These are phyloP conservation scores for Incurvaria masculella DNA, from an alignment of 2,888 invertebrate genomes.

Conservation along the genomic window DNA sequence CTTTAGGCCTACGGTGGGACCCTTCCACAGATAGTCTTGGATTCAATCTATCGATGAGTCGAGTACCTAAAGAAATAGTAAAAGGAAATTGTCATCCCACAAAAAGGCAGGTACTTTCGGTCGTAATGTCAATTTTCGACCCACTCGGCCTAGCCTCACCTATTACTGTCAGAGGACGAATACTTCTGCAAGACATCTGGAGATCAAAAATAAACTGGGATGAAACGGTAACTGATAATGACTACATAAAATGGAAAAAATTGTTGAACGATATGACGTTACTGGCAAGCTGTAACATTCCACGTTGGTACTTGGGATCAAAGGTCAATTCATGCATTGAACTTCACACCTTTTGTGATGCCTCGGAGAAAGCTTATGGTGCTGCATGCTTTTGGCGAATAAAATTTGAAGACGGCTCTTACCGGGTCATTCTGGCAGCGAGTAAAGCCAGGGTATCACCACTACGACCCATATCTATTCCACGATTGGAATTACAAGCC, in stretches of 20 bases:
- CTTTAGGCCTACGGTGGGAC: background rate
- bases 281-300: no score
- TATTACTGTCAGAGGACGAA: background rate
- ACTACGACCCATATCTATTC: no score
- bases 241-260: background rate
- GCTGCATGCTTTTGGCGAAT: no score
- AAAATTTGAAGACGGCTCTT: no score
- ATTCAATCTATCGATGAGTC: constrained; percentile 3
- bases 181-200: constrained; percentile 2
- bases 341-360: no score
- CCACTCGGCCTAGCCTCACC: background rate
- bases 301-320: no score
- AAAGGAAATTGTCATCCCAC: background rate
- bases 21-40: background rate
- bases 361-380: no score
- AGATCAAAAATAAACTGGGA: background rate
- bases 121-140: constrained; percentile 1
- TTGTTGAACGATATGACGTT: constrained; percentile 1
- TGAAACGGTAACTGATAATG: background rate
- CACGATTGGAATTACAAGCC: constrained; percentile 1
- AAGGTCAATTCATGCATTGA: no score
- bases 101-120: background rate
- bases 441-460: no score
- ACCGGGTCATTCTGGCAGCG: no score
- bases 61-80: constrained; percentile 1